Evolutionary conservation across 2,113 vertebrate genomes (phyloP).

Genomic region (Synchiropus splendidus): DNA sequence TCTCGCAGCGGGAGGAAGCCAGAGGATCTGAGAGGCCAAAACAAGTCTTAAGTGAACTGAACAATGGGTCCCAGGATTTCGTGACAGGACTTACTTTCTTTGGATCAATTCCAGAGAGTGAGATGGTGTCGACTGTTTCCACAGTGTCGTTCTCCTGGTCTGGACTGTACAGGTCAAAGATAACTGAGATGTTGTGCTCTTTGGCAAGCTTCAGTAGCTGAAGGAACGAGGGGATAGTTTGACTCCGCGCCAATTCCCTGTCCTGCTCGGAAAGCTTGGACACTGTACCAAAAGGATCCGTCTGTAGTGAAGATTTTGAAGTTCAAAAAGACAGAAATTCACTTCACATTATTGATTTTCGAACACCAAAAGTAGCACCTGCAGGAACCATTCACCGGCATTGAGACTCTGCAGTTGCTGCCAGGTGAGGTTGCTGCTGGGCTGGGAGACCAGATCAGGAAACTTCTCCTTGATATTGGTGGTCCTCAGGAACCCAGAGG

Average conservation of each 20-base stretch:
- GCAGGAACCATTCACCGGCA: constrained; percentile 86
- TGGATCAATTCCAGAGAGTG: constrained; percentile 52
- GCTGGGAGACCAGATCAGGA: constrained; percentile 20
- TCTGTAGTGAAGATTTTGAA: constrained; percentile 49
- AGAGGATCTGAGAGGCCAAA: constrained; percentile 71
- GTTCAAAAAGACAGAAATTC: constrained; percentile 1
- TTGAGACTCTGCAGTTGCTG: constrained; percentile 69
- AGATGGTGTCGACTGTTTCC: constrained; percentile 56
- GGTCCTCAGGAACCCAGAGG: constrained; percentile 68
- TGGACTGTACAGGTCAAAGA: constrained; percentile 79
- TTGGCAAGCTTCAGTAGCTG: constrained; percentile 62
- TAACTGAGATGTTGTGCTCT: constrained; percentile 68
- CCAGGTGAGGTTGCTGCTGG: constrained; percentile 69
- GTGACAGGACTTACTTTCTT: constrained; percentile 67
- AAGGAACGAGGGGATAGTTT: constrained; percentile 68
- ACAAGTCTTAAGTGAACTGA: not conserved
- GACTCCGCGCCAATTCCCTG: constrained; percentile 33
- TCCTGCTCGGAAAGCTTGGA: constrained; percentile 61
- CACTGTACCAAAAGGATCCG: constrained; percentile 68
- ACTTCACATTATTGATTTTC: too few species aligned
- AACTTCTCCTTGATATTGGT: constrained; percentile 72
- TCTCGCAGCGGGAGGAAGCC: constrained; percentile 74
- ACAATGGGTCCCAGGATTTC: too few species aligned
- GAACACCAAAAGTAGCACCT: too few species aligned
- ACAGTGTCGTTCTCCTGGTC: constrained; percentile 58